These are phyloP conservation scores for Cossypha heuglini DNA, from an alignment of 2,797 vertebrate species.

Conservation along the genomic window DNA sequence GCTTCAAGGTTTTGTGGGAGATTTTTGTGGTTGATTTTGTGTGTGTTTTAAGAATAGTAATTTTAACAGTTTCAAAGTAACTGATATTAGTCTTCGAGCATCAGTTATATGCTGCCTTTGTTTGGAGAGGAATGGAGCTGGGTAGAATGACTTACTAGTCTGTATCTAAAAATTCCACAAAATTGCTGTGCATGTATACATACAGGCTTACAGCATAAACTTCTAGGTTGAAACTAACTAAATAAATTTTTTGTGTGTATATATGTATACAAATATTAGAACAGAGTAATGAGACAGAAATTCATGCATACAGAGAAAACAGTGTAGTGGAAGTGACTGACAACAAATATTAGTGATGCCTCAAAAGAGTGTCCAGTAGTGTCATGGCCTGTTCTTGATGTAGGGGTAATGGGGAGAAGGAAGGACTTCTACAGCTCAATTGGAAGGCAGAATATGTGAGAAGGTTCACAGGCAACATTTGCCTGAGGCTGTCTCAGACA, in stretches of 20 bases:
- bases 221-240: not conserved
- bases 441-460: not conserved
- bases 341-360: not conserved
- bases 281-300: not conserved
- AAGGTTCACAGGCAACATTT: not conserved
- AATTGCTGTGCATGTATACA: not conserved
- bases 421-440: not conserved
- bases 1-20: accelerated
- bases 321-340: not conserved
- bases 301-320: not conserved
- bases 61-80: not conserved
- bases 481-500: not conserved
- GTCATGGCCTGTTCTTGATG: not conserved
- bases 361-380: not conserved
- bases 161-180: not conserved
- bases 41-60: not conserved
- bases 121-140: not conserved
- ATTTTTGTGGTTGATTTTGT: not conserved
- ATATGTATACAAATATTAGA: not conserved
- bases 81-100: not conserved
- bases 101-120: not conserved
- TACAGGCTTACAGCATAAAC: not conserved
- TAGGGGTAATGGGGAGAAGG: not conserved
- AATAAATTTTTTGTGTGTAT: not conserved
- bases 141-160: not conserved